Conservation (phyloP, 2,113 vertebrate species). For the Emydocephalus ijimae region DNA sequence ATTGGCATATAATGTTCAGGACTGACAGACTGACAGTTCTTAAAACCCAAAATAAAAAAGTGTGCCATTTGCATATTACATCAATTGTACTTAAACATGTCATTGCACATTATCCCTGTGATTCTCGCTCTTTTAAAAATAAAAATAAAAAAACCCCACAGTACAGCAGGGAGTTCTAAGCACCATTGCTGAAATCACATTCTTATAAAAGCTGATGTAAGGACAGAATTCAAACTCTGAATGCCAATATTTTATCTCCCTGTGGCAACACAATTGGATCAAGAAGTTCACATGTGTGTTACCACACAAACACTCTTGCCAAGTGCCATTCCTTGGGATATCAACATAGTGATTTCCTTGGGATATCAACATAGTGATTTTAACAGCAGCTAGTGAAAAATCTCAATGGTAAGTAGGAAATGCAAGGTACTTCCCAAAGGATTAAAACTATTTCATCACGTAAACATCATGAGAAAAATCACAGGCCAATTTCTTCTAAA, state of each 20-base stretch:
- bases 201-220: not conserved
- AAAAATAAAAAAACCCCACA: not conserved
- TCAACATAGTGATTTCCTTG: not conserved
- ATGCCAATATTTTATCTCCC: not conserved
- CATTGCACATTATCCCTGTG: constrained; percentile 6
- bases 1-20: not conserved
- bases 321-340: not conserved
- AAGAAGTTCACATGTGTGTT: not conserved
- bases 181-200: not conserved
- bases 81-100: constrained; percentile 10
- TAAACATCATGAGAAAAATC: not conserved
- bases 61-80: constrained; percentile 10
- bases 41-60: constrained; percentile 6
- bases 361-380: not conserved
- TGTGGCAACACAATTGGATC: not conserved
- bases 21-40: not conserved
- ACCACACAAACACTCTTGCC: not conserved
- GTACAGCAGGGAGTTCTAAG: not conserved
- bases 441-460: not conserved
- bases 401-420: not conserved
- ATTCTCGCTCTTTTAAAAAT: not conserved
- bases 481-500: not conserved
- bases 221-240: not conserved
- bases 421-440: not conserved
- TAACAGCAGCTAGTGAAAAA: not conserved